Conservation (phyloP, 2,113 vertebrate species). For the Pseudopodoces humilis region DNA sequence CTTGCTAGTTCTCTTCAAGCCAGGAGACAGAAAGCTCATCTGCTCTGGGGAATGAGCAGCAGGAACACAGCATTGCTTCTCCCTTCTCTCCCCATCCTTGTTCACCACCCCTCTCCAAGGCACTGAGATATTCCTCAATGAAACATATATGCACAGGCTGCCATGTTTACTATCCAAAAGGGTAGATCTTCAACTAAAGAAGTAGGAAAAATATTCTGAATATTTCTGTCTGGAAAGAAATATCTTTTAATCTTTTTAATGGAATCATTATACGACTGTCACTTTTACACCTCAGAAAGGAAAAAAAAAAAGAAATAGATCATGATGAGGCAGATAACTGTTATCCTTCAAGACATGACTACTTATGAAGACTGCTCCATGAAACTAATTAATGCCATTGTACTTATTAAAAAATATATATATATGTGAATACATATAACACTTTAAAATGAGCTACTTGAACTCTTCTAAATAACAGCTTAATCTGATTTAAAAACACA, state of each 20-base stretch:
- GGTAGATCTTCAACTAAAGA: neutral
- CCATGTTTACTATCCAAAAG: neutral
- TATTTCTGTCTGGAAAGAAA: neutral
- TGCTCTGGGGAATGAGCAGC: neutral
- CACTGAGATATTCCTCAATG: neutral
- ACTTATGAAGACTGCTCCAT: neutral
- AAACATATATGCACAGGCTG: neutral
- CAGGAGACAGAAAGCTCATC: neutral
- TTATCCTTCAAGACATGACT: neutral
- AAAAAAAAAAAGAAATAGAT: neutral
- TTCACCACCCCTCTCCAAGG: neutral
- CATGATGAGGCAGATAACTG: neutral
- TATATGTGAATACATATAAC: neutral
- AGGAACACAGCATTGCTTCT: accelerated
- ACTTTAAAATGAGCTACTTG: neutral
- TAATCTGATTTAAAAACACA: neutral
- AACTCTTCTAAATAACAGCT: neutral
- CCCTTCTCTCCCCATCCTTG: neutral
- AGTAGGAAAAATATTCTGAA: neutral
- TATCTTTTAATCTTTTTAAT: neutral
- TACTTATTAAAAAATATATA: neutral
- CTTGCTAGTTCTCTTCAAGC: neutral
- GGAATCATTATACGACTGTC: neutral
- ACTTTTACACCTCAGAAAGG: neutral
- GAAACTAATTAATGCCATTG: neutral